Evolutionary conservation across 2,113 vertebrate species (phyloP), one percentile per base, ranked within the genome.

Genomic region (Syrmaticus mikado): DNA sequence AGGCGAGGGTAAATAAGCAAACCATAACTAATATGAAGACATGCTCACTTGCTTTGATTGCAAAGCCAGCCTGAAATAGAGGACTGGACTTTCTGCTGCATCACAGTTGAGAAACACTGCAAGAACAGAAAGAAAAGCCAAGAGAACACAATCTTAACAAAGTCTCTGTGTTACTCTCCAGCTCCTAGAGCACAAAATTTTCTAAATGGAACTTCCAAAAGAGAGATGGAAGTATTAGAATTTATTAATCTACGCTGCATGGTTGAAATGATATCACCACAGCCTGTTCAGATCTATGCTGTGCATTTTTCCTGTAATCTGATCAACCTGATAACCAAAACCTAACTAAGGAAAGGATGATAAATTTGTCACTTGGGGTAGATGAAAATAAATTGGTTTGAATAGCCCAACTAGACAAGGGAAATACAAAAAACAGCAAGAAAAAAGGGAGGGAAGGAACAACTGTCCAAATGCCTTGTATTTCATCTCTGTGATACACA

Each of bases 191-290:
- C 11, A 73, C 25, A 25, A 64, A 6, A 21, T 17, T 48, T 28
- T 20, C 3, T 40, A 19, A 34, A 53, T 1, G 0, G 0, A 28
- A 43, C 64, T 14, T 76, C 3, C 24, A 85, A 58, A 84, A 6
- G 15, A 70, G n/a, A 72, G n/a, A 25, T 10, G 34, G 36, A 22
- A 72, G 11, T 13, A 52, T 32, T 45, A 61, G 34, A 73, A 43
- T 45, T 16, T 82, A 20, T n/a, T 28, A 41, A 65, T 53, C 6
- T 48, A 24, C 34, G 32, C 22, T n/a, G 36, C 10, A 5, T 3
- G 28, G 10, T n/a, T 57, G 14, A 24, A 92, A 75, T 4, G 28
- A 28, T 3, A 14, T 40, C 25, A 53, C 13, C 12, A 5, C 34
- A 0, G 0, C 3, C 92, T 71, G 20, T 20, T 73, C 30, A 25